Evolutionary conservation across 2,888 invertebrate genomes (phyloP), one percentile per base, ranked within the genome.

Genomic region (Tiliacea aurago): DNA sequence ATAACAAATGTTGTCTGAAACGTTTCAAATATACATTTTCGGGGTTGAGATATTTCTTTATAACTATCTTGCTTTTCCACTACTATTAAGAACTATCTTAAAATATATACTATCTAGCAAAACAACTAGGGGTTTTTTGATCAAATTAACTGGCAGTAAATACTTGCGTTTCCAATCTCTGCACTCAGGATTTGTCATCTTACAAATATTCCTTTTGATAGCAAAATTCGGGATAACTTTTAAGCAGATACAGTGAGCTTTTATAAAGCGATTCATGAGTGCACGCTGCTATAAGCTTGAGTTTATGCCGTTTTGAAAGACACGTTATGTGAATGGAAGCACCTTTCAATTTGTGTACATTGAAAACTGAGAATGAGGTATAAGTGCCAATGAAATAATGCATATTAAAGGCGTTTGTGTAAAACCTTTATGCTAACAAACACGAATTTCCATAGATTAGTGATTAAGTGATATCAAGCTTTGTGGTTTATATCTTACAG

Each of bases 241-340:
- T 58, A 80, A 73, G 67, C 59, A 56, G 58, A 65, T 72, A 67
- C 59, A 64, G 55, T 67, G 64, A 71, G 55, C 64, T 45, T 78
- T 67, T 77, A 77, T 55, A 71, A 76, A 81, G 71, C 53, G 33
- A 77, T 81, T 70, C 81, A 81, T 63, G 71, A 77, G 66, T 66
- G 53, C 61, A 67, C 43, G 58, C 56, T 63, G 79, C 49, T 47
- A 23, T 81, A 58, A 76, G 47, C 65, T 64, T n/a, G 55, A 70
- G 58, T 77, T 66, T 67, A 69, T 69, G 45, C 55, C 63, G 66
- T 76, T 68, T 62, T 70, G 55, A 76, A 70, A 70, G 77, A 58
- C 45, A 51, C 37, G 37, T 4, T 61, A 56, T 62, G 33, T 56
- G 70, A 76, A 76, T 64, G 61, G 66, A 45, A 55, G 53, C 64